A percentile compares a stretch with the other conserved stretches of the same genome.
Conservation (phyloP, 2,888 invertebrate species). For the Carabus problematicus region DNA sequence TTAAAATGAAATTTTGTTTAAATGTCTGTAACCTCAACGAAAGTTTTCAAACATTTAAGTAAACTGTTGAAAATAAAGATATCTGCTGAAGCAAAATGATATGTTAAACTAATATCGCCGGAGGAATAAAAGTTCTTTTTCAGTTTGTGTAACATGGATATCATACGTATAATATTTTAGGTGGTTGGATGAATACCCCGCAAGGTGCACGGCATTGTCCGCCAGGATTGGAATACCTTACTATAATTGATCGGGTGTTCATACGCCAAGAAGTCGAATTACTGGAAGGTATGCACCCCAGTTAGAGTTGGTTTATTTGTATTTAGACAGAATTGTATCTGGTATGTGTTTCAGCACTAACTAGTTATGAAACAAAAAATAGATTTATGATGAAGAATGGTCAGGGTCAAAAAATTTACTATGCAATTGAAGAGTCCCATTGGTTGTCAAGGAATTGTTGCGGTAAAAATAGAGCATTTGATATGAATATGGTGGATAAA, state of each 20-base stretch:
- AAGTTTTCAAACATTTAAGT: constrained; percentile 50
- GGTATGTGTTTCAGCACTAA: constrained; percentile 69
- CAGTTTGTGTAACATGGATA: background rate
- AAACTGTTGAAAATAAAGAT: constrained; percentile 57
- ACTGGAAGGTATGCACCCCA: constrained; percentile 64
- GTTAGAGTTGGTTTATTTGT: no score
- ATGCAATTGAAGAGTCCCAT: constrained; percentile 83
- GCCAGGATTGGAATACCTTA: constrained; percentile 89
- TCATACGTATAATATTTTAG: constrained; percentile 59
- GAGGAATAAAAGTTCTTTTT: constrained; percentile 71
- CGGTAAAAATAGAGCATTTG: constrained; percentile 82
- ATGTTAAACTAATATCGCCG: constrained; percentile 70
- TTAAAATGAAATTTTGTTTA: constrained; percentile 51
- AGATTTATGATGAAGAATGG: constrained; percentile 85
- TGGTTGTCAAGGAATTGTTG: constrained; percentile 85
- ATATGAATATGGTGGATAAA: constrained; percentile 86
- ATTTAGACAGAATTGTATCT: constrained; percentile 16
- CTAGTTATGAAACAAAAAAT: constrained; percentile 89
- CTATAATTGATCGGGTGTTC: constrained; percentile 82
- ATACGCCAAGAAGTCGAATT: constrained; percentile 84
- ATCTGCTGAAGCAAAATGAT: constrained; percentile 65
- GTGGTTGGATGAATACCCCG: constrained; percentile 85
- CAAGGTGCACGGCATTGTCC: constrained; percentile 79
- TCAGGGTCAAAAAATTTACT: constrained; percentile 80
- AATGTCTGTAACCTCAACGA: constrained; percentile 1